Evolutionary conservation across 2,113 vertebrate species (phyloP), one percentile per base, ranked within the genome.

Genomic region (Rhinoptilus africanus): DNA sequence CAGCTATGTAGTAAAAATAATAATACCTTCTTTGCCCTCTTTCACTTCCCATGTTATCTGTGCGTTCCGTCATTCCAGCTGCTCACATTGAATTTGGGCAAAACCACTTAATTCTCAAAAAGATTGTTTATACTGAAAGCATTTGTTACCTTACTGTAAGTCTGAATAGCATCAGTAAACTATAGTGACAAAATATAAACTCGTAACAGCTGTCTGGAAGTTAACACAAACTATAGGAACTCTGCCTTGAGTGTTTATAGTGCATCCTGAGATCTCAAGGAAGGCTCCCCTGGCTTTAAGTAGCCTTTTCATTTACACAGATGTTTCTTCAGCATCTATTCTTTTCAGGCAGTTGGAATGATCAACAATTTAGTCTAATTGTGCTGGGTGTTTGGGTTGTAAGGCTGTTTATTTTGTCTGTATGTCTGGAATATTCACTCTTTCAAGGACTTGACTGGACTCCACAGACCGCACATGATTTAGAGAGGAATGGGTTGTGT

Each of bases 361-460:
- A 97, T 96, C 97, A 97, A 97, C 97, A 97, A 85, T 98, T 97
- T 98, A 97, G 97, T 97, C 97, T 98, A 91, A 96, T 97, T 93
- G 93, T 95, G 89, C 72, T 8, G 92, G 95, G 89, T 98, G 97
- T 97, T 97, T 98, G 96, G 97, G 94, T 73, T 97, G 95, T 88
- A 62, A 66, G 87, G 73, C 88, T 95, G 93, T 97, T 97, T 98
- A 97, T 98, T 98, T 98, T 97, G 97, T 97, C 97, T 97, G 78
- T 95, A 67, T 85, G 97, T 97, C 97, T 98, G 97, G 89, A 96
- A 94, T 53, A 97, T 47, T 88, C 96, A 26, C 93, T 95, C 71
- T 92, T 78, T 97, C 96, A 97, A 97, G 97, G 97, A 94, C 92
- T 94, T 88, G 91, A 91, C 81, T 95, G 50, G 9, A 63, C 84